phyloP scores from a whole-genome alignment of 2,888 invertebrate genomes.

The Agrilus biguttatus region DNA sequence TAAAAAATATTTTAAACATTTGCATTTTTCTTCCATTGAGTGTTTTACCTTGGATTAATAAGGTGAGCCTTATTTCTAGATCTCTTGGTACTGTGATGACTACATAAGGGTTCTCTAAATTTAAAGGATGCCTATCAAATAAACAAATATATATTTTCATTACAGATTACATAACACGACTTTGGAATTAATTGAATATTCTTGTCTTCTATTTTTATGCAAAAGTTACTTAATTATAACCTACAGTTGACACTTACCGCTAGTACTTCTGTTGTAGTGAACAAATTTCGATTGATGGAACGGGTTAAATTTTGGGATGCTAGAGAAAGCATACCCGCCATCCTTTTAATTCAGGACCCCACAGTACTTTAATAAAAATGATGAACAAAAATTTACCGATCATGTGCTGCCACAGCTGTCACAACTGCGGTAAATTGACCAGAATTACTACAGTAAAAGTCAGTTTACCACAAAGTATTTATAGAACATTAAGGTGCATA shows the following conservation, averaged over 20 bases:
- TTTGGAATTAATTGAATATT: constrained; percentile 5
- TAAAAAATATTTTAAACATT: too few relatives aligned
- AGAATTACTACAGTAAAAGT: too few relatives aligned
- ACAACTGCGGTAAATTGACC: neutral
- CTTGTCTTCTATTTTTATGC: constrained; percentile 18
- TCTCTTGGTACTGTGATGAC: too few relatives aligned
- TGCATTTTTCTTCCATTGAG: too few relatives aligned
- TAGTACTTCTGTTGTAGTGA: constrained; percentile 12
- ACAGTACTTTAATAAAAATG: neutral
- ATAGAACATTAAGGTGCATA: too few relatives aligned
- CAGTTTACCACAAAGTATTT: too few relatives aligned
- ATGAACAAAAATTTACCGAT: constrained; percentile 4
- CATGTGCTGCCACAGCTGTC: constrained; percentile 10
- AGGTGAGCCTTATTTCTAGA: too few relatives aligned
- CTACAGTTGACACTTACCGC: constrained; percentile 19
- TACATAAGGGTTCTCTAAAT: too few relatives aligned
- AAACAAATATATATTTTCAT: too few relatives aligned
- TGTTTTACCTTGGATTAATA: too few relatives aligned
- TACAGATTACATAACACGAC: neutral
- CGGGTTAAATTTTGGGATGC: constrained; percentile 34
- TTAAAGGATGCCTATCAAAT: too few relatives aligned
- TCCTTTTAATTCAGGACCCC: constrained; percentile 11
- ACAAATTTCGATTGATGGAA: constrained; percentile 12
- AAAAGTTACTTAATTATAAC: constrained; percentile 14
- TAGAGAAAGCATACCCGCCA: constrained; percentile 36